Evolutionary conservation across 2,113 vertebrate genomes (phyloP).

Genomic region (Parus major): DNA sequence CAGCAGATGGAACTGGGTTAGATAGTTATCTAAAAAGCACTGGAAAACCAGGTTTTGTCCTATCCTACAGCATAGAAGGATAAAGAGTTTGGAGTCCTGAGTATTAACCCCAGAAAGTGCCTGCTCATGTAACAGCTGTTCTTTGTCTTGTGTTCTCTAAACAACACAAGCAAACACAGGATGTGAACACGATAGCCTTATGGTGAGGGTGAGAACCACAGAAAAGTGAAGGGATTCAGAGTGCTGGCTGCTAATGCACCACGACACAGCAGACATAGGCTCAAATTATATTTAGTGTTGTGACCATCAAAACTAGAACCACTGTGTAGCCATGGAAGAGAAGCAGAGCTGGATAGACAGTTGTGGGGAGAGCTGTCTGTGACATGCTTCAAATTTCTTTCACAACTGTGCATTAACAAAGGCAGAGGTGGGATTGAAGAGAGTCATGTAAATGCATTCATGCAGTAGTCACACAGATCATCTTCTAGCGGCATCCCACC

Average conservation of each 20-base stretch:
- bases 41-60: background rate
- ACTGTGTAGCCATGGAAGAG: background rate
- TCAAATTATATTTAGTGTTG: background rate
- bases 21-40: slow-evolving; percentile 9
- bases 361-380: background rate
- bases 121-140: slow-evolving; percentile 41
- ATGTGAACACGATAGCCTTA: slow-evolving; percentile 31
- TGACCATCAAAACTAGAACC: background rate
- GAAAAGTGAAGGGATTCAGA: background rate
- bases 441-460: background rate
- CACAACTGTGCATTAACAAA: background rate
- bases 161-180: slow-evolving; percentile 57
- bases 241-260: background rate
- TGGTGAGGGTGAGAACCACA: background rate
- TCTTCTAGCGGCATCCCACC: background rate
- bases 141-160: slow-evolving; percentile 48
- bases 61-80: background rate
- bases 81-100: background rate
- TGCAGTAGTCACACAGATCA: background rate
- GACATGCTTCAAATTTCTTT: background rate
- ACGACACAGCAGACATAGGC: background rate
- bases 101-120: slow-evolving; percentile 1
- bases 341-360: background rate
- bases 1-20: slow-evolving; percentile 43
- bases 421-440: background rate